Conservation (phyloP, 2,113 vertebrate genomes). For the Dendropsophus ebraccatus region DNA sequence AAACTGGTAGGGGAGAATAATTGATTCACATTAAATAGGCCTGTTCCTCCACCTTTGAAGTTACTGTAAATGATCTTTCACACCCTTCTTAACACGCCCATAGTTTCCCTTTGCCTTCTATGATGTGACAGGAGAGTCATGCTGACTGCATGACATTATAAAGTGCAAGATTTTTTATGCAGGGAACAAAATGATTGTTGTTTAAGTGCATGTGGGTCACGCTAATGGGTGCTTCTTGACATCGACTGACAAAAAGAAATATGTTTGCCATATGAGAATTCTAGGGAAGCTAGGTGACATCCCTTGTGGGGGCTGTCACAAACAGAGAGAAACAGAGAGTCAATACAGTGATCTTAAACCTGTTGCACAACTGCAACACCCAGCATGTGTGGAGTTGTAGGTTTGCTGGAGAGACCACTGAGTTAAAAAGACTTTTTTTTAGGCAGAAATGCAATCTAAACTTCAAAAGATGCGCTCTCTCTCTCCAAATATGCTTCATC, state of each 20-base stretch:
- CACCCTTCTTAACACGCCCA: slow-evolving; percentile 27
- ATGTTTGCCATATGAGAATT: too few species aligned
- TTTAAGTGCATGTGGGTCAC: background rate
- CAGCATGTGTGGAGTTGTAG: too few species aligned
- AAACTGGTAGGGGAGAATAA: background rate
- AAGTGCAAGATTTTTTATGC: background rate
- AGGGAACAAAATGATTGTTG: too few species aligned
- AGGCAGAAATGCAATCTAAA: background rate
- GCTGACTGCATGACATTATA: background rate
- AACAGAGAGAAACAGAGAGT: too few species aligned
- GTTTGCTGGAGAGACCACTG: too few species aligned
- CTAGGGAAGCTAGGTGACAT: too few species aligned
- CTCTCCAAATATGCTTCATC: too few species aligned
- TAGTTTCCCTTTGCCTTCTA: background rate
- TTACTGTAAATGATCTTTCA: background rate
- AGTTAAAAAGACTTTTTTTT: background rate
- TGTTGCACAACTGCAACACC: too few species aligned
- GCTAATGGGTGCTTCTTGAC: background rate
- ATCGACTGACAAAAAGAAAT: too few species aligned
- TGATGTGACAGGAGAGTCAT: background rate
- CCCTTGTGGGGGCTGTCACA: too few species aligned
- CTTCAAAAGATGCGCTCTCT: too few species aligned
- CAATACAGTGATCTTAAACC: too few species aligned
- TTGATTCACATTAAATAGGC: background rate
- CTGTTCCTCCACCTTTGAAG: background rate